phyloP scores from a whole-genome alignment of 2,888 invertebrate genomes.

The Pyrrhia umbra region DNA sequence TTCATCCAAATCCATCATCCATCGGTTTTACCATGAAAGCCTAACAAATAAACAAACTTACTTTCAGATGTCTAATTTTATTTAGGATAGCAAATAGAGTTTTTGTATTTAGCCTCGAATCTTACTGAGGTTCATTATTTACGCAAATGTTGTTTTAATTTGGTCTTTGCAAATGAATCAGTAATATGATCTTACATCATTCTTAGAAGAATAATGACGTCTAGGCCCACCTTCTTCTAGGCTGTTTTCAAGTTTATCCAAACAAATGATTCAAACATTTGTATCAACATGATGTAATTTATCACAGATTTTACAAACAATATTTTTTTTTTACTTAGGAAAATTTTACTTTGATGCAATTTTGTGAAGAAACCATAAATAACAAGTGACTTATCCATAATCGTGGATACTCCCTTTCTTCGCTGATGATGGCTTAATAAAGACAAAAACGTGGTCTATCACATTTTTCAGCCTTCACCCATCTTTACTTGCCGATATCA shows the following conservation, averaged over 20 bases:
- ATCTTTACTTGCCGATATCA: not conserved
- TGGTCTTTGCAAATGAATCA: slow-evolving; percentile 39
- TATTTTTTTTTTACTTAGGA: too few species aligned
- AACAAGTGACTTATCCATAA: too few species aligned
- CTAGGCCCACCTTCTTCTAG: slow-evolving; percentile 41
- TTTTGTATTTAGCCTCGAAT: too few species aligned
- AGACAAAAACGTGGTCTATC: not conserved
- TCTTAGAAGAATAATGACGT: slow-evolving; percentile 42
- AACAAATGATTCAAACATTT: slow-evolving; percentile 38
- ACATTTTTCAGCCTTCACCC: not conserved
- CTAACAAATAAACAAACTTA: too few species aligned
- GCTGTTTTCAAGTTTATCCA: slow-evolving; percentile 29
- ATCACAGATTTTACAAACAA: too few species aligned
- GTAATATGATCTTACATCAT: slow-evolving; percentile 38
- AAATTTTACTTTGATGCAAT: too few species aligned
- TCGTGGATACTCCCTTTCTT: not conserved
- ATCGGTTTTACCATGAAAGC: too few species aligned
- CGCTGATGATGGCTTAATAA: not conserved
- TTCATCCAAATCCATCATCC: too few species aligned
- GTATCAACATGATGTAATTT: slow-evolving; percentile 18
- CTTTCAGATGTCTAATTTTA: too few species aligned
- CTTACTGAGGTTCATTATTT: too few species aligned
- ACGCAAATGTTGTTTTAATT: slow-evolving; percentile 15
- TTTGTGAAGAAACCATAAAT: too few species aligned
- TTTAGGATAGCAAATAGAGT: too few species aligned